Conservation (phyloP, 2,888 invertebrate species). For the Enchytraeus crypticus region DNA sequence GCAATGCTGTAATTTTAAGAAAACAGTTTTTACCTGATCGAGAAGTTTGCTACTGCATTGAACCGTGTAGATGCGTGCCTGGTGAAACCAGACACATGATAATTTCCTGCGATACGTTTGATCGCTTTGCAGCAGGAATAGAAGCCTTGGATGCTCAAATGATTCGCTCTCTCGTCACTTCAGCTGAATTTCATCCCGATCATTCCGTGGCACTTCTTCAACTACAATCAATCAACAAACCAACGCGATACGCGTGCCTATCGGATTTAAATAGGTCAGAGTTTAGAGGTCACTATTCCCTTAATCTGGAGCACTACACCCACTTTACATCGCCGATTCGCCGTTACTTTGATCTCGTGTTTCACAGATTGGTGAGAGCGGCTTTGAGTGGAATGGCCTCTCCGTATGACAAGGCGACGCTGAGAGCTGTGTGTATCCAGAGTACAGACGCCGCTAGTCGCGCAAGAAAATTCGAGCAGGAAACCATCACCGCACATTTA, state of each 20-base stretch:
- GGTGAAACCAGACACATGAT: neutral
- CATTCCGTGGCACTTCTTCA: slow-evolving; percentile 32
- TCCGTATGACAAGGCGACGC: slow-evolving; percentile 31
- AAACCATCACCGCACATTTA: slow-evolving; percentile 24
- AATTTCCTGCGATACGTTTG: no score
- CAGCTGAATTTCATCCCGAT: slow-evolving; percentile 37
- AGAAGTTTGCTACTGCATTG: neutral
- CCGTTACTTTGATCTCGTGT: slow-evolving; percentile 38
- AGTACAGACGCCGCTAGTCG: slow-evolving; percentile 15
- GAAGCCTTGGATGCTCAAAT: slow-evolving; percentile 25
- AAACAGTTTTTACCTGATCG: neutral
- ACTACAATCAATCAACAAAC: slow-evolving; percentile 29
- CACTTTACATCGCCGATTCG: slow-evolving; percentile 37
- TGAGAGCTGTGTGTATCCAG: slow-evolving; percentile 26
- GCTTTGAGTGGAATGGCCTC: slow-evolving; percentile 11
- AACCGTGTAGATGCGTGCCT: neutral
- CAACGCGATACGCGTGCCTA: slow-evolving; percentile 28
- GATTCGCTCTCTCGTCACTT: slow-evolving; percentile 31
- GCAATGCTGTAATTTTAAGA: neutral
- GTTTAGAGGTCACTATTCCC: slow-evolving; percentile 29
- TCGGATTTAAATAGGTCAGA: slow-evolving; percentile 6
- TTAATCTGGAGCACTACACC: slow-evolving; percentile 32
- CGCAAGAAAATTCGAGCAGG: slow-evolving; percentile 13
- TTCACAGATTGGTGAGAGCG: slow-evolving; percentile 35
- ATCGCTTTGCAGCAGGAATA: no score